phyloP scores from a whole-genome alignment of 2,888 invertebrate species.

The Orgyia antiqua region DNA sequence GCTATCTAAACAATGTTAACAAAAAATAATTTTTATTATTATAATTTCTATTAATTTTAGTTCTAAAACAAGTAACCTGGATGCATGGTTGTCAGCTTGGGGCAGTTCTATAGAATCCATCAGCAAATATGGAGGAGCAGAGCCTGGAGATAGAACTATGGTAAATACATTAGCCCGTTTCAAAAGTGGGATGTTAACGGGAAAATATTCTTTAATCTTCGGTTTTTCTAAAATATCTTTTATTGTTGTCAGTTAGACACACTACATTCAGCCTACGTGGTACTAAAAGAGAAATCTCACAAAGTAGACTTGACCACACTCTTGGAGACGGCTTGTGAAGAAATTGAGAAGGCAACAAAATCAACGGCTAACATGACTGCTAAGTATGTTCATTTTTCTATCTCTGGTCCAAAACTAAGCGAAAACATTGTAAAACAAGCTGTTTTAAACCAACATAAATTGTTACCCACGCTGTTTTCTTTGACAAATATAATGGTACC shows the following conservation, averaged over 20 bases:
- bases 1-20: no score
- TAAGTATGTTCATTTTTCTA: slow-evolving; percentile 45
- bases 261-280: slow-evolving; percentile 60
- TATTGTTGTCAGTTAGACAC: slow-evolving; percentile 82
- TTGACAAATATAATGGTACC: no score
- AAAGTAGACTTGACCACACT: slow-evolving; percentile 33
- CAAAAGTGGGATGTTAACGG: no score
- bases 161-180: slow-evolving; percentile 60
- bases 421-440: no score
- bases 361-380: slow-evolving; percentile 76
- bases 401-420: no score
- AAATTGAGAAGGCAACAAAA: slow-evolving; percentile 64
- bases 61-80: slow-evolving; percentile 29
- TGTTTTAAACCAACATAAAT: no score
- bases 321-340: slow-evolving; percentile 45
- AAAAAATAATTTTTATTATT: no score
- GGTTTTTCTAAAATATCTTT: no score
- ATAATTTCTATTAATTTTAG: no score
- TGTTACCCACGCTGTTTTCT: no score
- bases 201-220: no score
- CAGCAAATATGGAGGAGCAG: slow-evolving; percentile 84
- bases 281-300: slow-evolving; percentile 45
- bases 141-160: slow-evolving; percentile 87
- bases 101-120: slow-evolving; percentile 77
- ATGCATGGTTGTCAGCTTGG: slow-evolving; percentile 76